These are phyloP conservation scores for Philantomba maxwellii DNA, from an alignment of 2,113 vertebrate genomes.

Conservation along the genomic window DNA sequence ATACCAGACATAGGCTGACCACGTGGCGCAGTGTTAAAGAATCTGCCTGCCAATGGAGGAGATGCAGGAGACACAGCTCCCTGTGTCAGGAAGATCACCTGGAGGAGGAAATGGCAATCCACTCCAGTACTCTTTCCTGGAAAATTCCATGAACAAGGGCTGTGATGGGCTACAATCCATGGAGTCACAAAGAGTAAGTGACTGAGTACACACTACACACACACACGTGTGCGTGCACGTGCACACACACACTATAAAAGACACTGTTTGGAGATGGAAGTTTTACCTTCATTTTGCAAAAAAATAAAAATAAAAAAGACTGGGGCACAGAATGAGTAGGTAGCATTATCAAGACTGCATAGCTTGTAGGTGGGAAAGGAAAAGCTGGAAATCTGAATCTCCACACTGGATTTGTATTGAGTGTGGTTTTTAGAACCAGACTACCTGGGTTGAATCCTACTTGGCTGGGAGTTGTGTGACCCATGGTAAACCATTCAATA, in stretches of 20 bases:
- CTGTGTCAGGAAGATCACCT: fast-evolving
- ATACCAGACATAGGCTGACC: neutral
- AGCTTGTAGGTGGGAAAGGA: neutral
- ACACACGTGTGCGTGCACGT: neutral
- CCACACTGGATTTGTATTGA: neutral
- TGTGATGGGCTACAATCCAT: neutral
- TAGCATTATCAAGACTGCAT: neutral
- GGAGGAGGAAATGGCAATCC: neutral
- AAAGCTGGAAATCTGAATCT: neutral
- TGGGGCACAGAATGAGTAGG: neutral
- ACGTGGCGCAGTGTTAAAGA: neutral
- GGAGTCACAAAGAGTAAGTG: neutral
- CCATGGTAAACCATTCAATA: neutral
- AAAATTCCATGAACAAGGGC: neutral
- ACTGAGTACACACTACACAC: neutral
- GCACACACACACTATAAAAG: neutral
- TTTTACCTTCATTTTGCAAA: neutral
- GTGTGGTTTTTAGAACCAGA: neutral
- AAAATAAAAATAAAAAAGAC: neutral
- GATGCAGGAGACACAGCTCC: neutral
- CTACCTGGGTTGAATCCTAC: neutral
- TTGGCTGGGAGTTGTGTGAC: neutral
- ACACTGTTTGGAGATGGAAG: neutral
- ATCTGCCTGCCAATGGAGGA: neutral
- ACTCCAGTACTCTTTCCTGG: neutral